Conservation (phyloP, 2,113 vertebrate genomes). For the Pachycephala philippinensis region DNA sequence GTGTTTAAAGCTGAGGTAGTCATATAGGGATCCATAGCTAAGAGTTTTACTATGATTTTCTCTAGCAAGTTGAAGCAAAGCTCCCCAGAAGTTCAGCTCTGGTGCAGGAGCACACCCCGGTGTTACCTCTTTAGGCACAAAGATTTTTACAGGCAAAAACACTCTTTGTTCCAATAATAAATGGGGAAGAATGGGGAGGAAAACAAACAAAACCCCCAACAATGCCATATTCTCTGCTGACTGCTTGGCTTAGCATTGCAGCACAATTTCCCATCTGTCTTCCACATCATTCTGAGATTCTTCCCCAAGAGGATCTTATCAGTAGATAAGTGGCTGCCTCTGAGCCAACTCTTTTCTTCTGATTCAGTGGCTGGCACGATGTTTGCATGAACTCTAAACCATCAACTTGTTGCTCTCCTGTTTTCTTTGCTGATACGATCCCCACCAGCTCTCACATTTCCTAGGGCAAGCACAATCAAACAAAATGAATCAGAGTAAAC, state of each 20-base stretch:
- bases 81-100: neutral
- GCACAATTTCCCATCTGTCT: neutral
- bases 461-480: neutral
- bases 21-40: neutral
- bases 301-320: neutral
- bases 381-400: neutral
- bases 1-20: neutral
- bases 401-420: neutral
- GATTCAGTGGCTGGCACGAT: neutral
- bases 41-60: neutral
- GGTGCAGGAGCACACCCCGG: neutral
- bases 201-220: neutral
- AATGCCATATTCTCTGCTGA: neutral
- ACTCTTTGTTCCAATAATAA: neutral
- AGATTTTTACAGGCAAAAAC: neutral
- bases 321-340: neutral
- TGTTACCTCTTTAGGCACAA: neutral
- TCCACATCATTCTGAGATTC: neutral
- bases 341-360: neutral
- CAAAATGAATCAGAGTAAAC: neutral
- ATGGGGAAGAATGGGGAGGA: neutral
- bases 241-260: neutral
- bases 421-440: neutral
- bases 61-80: neutral
- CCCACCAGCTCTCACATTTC: neutral